Percentiles rank a stretch among this genome's conserved stretches.
Conservation (phyloP, 2,113 vertebrate species). For the Balaeniceps rex region DNA sequence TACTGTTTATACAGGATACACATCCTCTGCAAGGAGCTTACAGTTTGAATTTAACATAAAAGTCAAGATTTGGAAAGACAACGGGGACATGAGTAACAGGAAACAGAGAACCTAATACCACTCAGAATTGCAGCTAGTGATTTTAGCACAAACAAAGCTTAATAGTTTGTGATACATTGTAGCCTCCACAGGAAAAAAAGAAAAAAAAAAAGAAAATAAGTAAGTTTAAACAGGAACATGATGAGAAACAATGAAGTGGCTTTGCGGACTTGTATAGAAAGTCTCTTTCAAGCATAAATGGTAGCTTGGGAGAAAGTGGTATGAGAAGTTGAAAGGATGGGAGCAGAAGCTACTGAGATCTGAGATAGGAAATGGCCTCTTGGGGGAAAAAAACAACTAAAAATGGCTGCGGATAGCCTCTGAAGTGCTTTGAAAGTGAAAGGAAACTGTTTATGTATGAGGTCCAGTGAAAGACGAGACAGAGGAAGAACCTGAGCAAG, state of each 20-base stretch:
- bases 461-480: not conserved
- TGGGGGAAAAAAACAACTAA: not conserved
- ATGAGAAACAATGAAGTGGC: not conserved
- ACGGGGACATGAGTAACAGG: not conserved
- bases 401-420: not conserved
- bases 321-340: not conserved
- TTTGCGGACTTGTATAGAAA: not conserved
- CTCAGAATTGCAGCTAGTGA: not conserved
- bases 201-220: not conserved
- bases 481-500: not conserved
- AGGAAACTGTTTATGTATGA: not conserved
- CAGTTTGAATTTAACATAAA: not conserved
- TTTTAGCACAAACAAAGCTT: not conserved
- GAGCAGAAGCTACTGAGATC: not conserved
- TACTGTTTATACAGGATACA: not conserved
- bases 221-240: not conserved
- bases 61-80: not conserved
- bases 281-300: not conserved
- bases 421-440: conserved; percentile 4
- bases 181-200: not conserved
- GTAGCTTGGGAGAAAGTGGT: not conserved
- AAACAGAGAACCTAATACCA: not conserved
- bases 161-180: not conserved
- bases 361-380: not conserved
- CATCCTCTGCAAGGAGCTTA: not conserved